phyloP scores from a whole-genome alignment of 35 echinoderm and acorn worm genomes.

The Acanthaster planci region DNA sequence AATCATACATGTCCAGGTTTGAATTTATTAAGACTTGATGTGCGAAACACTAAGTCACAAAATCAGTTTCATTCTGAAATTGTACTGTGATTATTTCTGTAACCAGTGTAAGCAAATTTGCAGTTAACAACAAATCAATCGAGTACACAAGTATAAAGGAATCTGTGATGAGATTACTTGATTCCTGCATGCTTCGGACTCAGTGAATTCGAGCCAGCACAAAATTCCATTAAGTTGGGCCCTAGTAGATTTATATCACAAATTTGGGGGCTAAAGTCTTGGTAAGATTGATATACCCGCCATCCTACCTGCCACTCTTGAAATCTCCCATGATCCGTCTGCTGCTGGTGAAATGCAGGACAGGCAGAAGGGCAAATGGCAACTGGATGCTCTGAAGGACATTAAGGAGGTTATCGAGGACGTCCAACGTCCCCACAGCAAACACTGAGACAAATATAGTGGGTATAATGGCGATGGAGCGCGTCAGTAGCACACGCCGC shows the following conservation, averaged over 20 bases:
- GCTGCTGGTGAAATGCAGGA: conserved; percentile 80
- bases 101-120: no score
- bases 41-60: no score
- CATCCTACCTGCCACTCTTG: conserved; percentile 53
- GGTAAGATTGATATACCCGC: neutral
- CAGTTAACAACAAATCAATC: no score
- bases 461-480: conserved; percentile 80
- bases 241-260: neutral
- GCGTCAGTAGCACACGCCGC: conserved; percentile 52
- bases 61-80: no score
- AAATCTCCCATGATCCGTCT: conserved; percentile 80
- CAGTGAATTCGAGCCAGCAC: neutral
- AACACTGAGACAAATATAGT: conserved; percentile 60
- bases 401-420: conserved; percentile 55
- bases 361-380: conserved; percentile 69
- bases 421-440: conserved; percentile 39
- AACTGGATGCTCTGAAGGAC: conserved; percentile 76
- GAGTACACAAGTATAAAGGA: no score
- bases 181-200: neutral
- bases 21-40: no score
- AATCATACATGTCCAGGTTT: no score
- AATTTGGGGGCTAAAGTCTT: no score
- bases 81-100: no score
- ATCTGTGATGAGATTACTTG: neutral
- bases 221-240: neutral